These are phyloP conservation scores for Acanthurus tractus DNA, from an alignment of 2,797 vertebrate species.

Conservation along the genomic window DNA sequence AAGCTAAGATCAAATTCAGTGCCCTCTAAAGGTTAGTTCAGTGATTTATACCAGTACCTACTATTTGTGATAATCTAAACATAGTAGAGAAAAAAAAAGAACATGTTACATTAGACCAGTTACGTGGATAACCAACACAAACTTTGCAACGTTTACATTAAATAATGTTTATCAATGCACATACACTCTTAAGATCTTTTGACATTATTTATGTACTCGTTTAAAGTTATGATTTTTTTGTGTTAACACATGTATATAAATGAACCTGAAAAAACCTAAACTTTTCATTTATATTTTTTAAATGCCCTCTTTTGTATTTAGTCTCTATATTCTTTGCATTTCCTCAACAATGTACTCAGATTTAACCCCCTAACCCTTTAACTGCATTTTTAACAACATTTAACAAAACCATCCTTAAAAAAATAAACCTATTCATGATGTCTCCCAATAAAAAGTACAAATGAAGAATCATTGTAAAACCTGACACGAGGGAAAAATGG, in stretches of 20 bases:
- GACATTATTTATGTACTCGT: no score
- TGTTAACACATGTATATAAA: no score
- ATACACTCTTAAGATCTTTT: no score
- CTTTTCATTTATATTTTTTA: no score
- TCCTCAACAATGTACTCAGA: neutral
- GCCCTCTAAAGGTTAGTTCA: constrained; percentile 34
- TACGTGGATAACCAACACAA: no score
- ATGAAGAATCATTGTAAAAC: neutral
- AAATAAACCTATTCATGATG: neutral
- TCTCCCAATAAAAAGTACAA: neutral
- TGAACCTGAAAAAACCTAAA: no score
- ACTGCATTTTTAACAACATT: neutral
- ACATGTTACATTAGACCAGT: no score
- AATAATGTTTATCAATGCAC: no score
- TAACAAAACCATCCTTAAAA: neutral
- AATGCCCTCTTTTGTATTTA: no score
- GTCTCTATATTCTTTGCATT: neutral
- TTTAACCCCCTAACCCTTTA: no score
- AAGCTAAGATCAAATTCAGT: constrained; percentile 57
- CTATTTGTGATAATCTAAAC: constrained; percentile 26
- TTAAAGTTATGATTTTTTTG: no score
- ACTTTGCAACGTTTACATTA: no score
- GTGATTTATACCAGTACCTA: constrained; percentile 49
- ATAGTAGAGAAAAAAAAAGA: neutral
- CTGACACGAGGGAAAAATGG: neutral